Conservation (phyloP, 2,888 invertebrate species). For the Drosophila maculinotata region DNA sequence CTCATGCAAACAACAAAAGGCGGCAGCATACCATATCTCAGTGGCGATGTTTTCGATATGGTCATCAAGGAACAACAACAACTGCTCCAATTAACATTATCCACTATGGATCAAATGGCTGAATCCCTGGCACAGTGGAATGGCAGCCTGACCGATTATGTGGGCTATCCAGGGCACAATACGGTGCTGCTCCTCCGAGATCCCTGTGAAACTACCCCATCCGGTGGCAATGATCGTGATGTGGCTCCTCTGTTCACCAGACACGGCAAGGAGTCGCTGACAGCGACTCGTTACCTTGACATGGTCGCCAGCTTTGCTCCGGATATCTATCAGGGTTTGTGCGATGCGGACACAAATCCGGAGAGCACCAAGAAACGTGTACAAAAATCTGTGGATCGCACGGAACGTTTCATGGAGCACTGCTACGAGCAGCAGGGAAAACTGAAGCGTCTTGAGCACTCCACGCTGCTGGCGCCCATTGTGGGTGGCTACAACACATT, state of each 20-base stretch:
- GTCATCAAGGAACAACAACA: conserved; percentile 87
- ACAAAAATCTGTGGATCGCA: conserved; percentile 90
- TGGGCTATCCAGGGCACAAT: conserved; percentile 87
- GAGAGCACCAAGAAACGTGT: conserved; percentile 90
- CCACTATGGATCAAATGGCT: conserved; percentile 88
- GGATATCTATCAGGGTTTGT: conserved; percentile 92
- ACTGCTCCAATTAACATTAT: conserved; percentile 90
- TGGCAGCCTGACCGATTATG: conserved; percentile 89
- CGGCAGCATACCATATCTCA: conserved; percentile 93
- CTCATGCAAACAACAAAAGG: conserved; percentile 91
- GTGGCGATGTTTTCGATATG: conserved; percentile 89
- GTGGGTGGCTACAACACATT: conserved; percentile 89
- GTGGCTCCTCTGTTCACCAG: conserved; percentile 92
- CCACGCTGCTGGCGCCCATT: conserved; percentile 85
- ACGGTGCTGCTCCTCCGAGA: conserved; percentile 86
- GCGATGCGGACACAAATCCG: conserved; percentile 87
- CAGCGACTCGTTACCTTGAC: conserved; percentile 90
- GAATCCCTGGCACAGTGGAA: conserved; percentile 88
- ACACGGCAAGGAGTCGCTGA: conserved; percentile 90
- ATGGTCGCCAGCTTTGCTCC: conserved; percentile 91
- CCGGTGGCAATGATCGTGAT: conserved; percentile 90
- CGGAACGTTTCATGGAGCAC: conserved; percentile 88
- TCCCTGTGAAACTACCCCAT: conserved; percentile 88
- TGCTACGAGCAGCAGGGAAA: conserved; percentile 89
- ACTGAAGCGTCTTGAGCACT: conserved; percentile 86